Conservation (phyloP, 2,888 invertebrate genomes). For the Hylaea fasciaria region DNA sequence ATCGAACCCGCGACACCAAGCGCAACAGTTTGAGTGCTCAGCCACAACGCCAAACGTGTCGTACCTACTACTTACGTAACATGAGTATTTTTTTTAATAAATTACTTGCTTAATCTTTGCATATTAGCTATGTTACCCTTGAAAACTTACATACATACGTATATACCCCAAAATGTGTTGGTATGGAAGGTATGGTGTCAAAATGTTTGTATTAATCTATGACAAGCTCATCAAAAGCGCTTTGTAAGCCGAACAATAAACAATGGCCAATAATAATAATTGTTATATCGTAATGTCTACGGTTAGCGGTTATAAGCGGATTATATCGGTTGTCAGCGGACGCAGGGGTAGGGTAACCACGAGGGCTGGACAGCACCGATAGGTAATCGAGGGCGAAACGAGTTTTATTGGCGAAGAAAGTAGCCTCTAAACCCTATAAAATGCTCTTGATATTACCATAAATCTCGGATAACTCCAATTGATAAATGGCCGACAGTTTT, state of each 20-base stretch:
- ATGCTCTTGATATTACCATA: not conserved
- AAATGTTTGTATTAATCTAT: slow-evolving; percentile 1
- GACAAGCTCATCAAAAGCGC: not conserved
- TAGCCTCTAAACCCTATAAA: not conserved
- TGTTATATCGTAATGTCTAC: slow-evolving; percentile 54
- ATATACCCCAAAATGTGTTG: no score
- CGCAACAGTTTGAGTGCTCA: no score
- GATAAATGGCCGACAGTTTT: no score
- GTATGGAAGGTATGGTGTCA: not conserved
- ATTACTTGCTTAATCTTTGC: no score
- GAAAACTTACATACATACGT: no score
- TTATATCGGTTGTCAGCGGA: slow-evolving; percentile 50
- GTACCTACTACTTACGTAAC: no score
- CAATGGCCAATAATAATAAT: slow-evolving; percentile 46
- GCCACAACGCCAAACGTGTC: no score
- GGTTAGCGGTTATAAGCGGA: slow-evolving; percentile 50
- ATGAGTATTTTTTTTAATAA: no score
- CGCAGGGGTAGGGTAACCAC: slow-evolving; percentile 47
- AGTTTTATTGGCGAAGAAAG: not conserved
- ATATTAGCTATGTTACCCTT: no score
- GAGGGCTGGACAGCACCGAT: slow-evolving; percentile 35
- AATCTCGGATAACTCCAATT: not conserved
- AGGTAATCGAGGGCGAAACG: slow-evolving; percentile 8
- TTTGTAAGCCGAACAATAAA: slow-evolving; percentile 29
- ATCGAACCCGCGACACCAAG: no score